Conservation (phyloP, 1,140 invertebrate species). For the Rhagoletis pomonella region DNA sequence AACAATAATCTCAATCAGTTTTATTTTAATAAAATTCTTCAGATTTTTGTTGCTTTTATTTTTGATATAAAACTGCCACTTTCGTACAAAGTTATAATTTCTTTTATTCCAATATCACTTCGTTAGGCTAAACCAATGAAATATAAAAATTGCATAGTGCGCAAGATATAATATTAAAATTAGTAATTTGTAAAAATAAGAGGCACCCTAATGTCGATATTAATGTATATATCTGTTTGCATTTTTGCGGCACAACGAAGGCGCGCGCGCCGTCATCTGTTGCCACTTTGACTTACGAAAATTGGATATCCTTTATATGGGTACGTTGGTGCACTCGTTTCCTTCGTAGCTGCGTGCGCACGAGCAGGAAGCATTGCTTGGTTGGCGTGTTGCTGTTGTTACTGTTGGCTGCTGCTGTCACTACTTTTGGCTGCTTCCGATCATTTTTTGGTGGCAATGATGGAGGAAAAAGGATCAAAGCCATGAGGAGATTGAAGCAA, state of each 20-base stretch:
- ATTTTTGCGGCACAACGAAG: background rate
- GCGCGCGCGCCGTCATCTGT: conserved; percentile 54
- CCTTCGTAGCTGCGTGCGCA: conserved; percentile 42
- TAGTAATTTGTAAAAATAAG: no score
- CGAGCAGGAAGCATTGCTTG: conserved; percentile 42
- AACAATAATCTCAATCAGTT: no score
- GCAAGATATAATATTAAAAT: no score
- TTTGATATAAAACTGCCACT: no score
- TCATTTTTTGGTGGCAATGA: conserved; percentile 26
- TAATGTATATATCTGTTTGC: background rate
- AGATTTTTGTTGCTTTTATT: no score
- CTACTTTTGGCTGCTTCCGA: conserved; percentile 27
- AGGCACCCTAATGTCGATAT: background rate
- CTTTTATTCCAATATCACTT: no score
- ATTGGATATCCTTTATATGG: conserved; percentile 50
- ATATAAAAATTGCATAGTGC: no score
- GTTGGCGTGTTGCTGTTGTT: conserved; percentile 41
- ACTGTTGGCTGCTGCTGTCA: conserved; percentile 2
- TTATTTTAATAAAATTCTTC: no score
- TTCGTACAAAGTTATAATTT: no score
- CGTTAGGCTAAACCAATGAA: no score
- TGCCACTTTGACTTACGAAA: conserved; percentile 54
- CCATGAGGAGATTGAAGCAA: background rate
- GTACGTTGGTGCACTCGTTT: background rate
- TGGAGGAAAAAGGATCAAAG: conserved; percentile 25